Conservation (phyloP, 2,113 vertebrate genomes). For the Naja naja region DNA sequence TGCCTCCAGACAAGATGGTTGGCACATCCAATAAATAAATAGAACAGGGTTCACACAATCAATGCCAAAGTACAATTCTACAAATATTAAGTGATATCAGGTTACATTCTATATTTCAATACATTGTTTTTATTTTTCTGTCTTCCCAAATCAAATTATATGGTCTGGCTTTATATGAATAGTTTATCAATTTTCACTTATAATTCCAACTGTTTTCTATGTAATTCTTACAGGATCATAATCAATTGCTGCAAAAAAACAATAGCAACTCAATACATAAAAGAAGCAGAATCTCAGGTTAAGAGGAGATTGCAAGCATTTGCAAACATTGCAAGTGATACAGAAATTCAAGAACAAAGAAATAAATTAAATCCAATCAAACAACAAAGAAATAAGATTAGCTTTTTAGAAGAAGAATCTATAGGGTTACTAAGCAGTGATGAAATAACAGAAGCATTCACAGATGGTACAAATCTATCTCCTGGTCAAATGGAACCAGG, state of each 20-base stretch:
- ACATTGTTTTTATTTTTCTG: background rate
- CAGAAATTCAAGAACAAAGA: slow-evolving; percentile 17
- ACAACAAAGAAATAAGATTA: background rate
- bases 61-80: background rate
- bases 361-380: slow-evolving; percentile 13
- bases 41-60: background rate
- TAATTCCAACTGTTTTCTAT: background rate
- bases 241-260: slow-evolving; percentile 22
- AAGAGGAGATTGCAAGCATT: background rate
- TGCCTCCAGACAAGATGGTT: background rate
- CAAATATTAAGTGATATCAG: background rate
- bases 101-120: background rate
- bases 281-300: slow-evolving; percentile 17
- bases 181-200: background rate
- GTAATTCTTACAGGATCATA: background rate
- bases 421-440: background rate
- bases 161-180: no score
- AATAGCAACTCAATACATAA: slow-evolving; percentile 4
- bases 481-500: background rate
- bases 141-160: background rate
- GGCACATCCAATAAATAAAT: background rate
- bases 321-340: slow-evolving; percentile 17
- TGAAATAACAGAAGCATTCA: background rate
- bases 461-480: background rate
- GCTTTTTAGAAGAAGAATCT: slow-evolving; percentile 18